Base-by-base conservation (phyloP, 2,797 vertebrate species). In the Acanthornis magna region DNA sequence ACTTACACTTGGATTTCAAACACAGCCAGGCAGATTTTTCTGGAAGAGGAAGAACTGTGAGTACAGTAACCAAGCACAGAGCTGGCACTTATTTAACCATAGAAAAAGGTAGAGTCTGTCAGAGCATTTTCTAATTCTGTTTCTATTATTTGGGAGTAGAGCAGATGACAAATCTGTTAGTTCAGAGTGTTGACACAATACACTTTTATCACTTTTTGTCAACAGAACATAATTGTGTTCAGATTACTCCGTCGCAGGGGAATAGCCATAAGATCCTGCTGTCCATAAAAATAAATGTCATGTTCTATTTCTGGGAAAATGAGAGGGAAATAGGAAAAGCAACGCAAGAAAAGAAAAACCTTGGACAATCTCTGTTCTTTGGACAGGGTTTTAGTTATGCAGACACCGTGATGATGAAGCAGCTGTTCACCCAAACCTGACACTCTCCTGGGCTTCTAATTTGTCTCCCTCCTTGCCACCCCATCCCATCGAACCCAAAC, bases 141-240 rank as follows among this genome's bases (percentile, higher is more conserved):
- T 94, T 84, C 88, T 90, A 73, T 85, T 93, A 95, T 96, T 89
- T 87, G 63, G 60, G 91, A 78, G 76, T 11, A 88, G 29, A 95
- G 50, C 65, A 88, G 77, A 95, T 88, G 95, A 95, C 83, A 96
- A 95, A 95, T 93, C 91, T 93, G 77, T 93, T 96, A 58, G 90
- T 81, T 89, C 83, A 62, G 85, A 81, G 92, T 96, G 96, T 96
- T 96, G 96, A 96, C 95, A 96, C 90, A 94, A 84, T 93, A 80
- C 68, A 55, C 83, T 96, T 97, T 93, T 96, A 97, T 96, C 95
- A 94, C 71, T 91, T 96, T 96, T 96, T 96, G 90, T 96, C 92
- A 96, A 95, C 95, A 96, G 90, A 95, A 91, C 66, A 58, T 92
- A 96, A 95, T 95, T 96, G 88, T 89, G 72, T 80, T 96, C 91